Base-by-base conservation (phyloP, 2,113 vertebrate species). In the Psittacula cyanocephala region DNA sequence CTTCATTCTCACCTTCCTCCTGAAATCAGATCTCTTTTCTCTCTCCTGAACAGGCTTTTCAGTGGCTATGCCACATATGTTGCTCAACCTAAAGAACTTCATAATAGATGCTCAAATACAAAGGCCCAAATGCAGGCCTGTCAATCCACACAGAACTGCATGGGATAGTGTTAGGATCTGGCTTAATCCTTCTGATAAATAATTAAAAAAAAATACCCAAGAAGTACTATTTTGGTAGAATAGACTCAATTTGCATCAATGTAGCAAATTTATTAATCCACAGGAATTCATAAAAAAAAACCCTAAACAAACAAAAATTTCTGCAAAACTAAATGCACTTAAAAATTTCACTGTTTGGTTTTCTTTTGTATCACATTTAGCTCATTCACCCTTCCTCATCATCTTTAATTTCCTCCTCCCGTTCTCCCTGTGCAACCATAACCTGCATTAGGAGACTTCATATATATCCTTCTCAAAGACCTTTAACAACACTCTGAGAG, bases 31-130 rank as follows among this genome's bases (percentile, higher is more conserved):
- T 62, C 7, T 79, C 9, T 84, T 81, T 41, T 44, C 16, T 44
- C 17, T 41, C 22, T 31, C 11, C 22, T 65, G 27, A 3, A 69
- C 0, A 1, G 18, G 5, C 0, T 17, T 82, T 81, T 72, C 47
- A 15, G 7, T 49, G n/a, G 17, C 41, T 85, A 11, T 22, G 24
- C 3, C 52, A 64, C 3, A 10, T 8, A 44, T 1, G 0, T 17
- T 77, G 41, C 16, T 11, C 33, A 59, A n/a, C 12, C 41, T 11
- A 65, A 75, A 60, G 37, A 68, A 57, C 12, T 10, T 28, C 23
- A 28, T 29, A 52, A 35, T 9, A 53, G 13, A 18, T 28, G 9
- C 7, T 33, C 8, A 25, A 33, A 52, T 43, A 28, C 4, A 22
- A 59, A 77, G 35, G 12, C 23, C 19, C 24, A 50, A 71, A 71